Evolutionary conservation across 2,113 vertebrate genomes (phyloP).

Genomic region (Mustela lutreola): DNA sequence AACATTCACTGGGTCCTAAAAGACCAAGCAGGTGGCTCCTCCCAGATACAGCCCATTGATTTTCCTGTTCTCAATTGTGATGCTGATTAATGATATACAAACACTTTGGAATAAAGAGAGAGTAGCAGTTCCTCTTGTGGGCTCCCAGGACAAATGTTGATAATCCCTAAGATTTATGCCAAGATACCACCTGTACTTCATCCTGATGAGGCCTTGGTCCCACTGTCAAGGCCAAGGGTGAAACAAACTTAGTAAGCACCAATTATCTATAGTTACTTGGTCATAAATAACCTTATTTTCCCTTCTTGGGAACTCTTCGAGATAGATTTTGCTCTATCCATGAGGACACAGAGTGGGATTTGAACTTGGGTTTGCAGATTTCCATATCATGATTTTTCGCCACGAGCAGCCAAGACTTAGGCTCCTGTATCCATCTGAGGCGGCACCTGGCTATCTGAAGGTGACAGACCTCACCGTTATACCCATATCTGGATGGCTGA

Average conservation of each 20-base stretch:
- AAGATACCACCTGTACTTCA: neutral
- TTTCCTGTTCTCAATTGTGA: neutral
- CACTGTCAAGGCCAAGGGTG: neutral
- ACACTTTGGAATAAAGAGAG: neutral
- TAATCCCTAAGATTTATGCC: neutral
- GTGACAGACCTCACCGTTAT: neutral
- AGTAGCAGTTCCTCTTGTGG: neutral
- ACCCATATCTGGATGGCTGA: neutral
- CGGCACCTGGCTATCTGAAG: neutral
- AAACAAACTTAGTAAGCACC: neutral
- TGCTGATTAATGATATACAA: neutral
- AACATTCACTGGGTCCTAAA: neutral
- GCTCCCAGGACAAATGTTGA: neutral
- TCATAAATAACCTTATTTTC: constrained; percentile 16
- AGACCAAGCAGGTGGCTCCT: neutral
- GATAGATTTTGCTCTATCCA: neutral
- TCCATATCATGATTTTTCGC: neutral
- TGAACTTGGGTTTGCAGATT: neutral
- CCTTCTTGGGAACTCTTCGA: constrained; percentile 32
- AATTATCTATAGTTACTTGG: neutral
- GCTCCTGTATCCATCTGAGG: neutral
- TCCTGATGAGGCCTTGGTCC: neutral
- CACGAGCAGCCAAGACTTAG: neutral
- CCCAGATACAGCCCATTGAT: neutral
- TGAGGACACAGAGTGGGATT: constrained; percentile 25